Evolutionary conservation across 2,797 vertebrate species (phyloP).

Genomic region (Eidolon dupreanum): DNA sequence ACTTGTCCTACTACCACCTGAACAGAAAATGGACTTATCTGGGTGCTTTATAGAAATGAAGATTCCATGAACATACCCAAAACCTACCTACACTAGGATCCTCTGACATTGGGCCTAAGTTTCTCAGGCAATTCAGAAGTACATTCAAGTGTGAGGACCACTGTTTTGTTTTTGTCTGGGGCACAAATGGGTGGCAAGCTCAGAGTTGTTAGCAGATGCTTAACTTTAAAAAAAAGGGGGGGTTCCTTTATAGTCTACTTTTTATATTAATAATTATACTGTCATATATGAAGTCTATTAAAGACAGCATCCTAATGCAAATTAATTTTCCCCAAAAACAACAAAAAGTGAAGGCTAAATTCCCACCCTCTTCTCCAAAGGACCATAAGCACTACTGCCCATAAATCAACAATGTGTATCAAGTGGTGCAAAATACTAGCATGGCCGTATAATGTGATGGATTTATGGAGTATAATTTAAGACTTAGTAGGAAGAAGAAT

Average conservation of each 20-base stretch:
- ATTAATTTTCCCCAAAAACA: background rate
- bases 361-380: background rate
- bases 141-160: background rate
- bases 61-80: background rate
- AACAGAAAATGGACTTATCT: background rate
- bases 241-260: background rate
- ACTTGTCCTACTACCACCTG: background rate
- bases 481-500: constrained; percentile 38
- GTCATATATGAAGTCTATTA: background rate
- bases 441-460: background rate
- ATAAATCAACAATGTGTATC: background rate
- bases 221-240: background rate
- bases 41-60: background rate
- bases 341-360: background rate
- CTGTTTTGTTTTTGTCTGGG: background rate
- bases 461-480: background rate
- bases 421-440: background rate
- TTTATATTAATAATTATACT: background rate
- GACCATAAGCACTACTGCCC: background rate
- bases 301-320: background rate
- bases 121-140: background rate
- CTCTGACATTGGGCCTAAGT: background rate
- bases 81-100: background rate
- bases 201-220: background rate
- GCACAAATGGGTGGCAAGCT: background rate